Conservation (phyloP, 1,140 invertebrate species). For the Brachionus manjavacas region DNA sequence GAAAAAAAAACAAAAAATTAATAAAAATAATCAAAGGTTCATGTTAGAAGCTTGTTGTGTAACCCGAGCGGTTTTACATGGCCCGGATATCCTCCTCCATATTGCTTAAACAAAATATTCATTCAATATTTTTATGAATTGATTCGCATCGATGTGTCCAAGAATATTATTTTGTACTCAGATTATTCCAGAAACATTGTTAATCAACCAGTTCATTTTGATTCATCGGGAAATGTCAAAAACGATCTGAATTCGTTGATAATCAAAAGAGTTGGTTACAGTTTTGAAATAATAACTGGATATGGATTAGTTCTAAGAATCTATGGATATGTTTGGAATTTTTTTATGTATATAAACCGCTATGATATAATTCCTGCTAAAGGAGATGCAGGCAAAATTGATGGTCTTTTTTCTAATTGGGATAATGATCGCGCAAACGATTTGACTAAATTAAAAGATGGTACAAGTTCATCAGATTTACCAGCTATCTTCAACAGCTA, state of each 20-base stretch:
- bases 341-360: not conserved
- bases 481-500: not conserved
- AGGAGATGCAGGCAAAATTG: not conserved
- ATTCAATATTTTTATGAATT: constrained; percentile 2
- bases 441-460: not conserved
- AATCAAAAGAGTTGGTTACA: not conserved
- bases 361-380: constrained; percentile 6
- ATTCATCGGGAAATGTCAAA: not conserved
- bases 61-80: not conserved
- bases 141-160: not conserved
- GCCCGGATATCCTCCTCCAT: not conserved
- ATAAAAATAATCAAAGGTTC: not conserved
- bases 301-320: not conserved
- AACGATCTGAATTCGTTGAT: not conserved
- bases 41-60: not conserved
- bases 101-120: constrained; percentile 5
- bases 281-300: not conserved
- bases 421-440: not conserved
- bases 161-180: not conserved
- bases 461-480: not conserved
- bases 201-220: not conserved
- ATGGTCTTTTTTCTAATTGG: not conserved
- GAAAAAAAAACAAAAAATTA: not conserved
- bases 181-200: not conserved
- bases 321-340: not conserved